A percentile compares a stretch with the other conserved stretches of the same genome.
Conservation (phyloP, 2,113 vertebrate genomes). For the Prinia subflava region DNA sequence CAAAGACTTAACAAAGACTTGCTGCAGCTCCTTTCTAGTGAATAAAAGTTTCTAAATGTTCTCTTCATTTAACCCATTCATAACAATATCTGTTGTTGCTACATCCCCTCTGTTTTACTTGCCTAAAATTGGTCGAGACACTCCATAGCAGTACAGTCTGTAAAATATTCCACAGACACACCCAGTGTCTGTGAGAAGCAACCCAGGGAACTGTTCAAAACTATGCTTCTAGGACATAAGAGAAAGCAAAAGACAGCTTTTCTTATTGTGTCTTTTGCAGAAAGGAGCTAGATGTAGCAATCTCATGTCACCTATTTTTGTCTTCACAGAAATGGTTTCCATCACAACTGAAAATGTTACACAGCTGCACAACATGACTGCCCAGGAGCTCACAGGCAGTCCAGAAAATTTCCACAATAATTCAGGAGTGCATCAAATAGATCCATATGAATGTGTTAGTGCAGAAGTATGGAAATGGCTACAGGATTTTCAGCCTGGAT, state of each 20-base stretch:
- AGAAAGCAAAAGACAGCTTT: background rate
- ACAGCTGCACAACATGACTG: background rate
- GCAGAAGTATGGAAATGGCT: slow-evolving; percentile 70
- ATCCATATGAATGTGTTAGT: background rate
- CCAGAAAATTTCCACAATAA: background rate
- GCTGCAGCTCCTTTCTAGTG: background rate
- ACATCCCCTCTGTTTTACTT: background rate
- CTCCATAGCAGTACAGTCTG: background rate
- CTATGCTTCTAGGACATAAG: accelerated
- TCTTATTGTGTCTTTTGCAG: background rate
- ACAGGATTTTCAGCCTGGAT: slow-evolving; percentile 72
- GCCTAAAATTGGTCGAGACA: background rate
- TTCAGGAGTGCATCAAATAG: background rate
- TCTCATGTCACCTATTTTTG: background rate
- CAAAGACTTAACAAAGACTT: background rate
- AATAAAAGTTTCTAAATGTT: background rate
- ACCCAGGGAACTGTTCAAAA: background rate
- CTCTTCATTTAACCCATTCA: background rate
- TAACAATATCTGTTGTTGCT: background rate
- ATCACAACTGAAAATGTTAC: background rate
- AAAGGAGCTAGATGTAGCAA: background rate
- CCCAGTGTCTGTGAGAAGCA: background rate
- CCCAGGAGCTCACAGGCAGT: background rate
- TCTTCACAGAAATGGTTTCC: slow-evolving; percentile 51
- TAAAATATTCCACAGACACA: background rate